Evolutionary conservation across 1,140 invertebrate species (phyloP), one percentile per base, ranked within the genome.

Genomic region (Nephila pilipes): DNA sequence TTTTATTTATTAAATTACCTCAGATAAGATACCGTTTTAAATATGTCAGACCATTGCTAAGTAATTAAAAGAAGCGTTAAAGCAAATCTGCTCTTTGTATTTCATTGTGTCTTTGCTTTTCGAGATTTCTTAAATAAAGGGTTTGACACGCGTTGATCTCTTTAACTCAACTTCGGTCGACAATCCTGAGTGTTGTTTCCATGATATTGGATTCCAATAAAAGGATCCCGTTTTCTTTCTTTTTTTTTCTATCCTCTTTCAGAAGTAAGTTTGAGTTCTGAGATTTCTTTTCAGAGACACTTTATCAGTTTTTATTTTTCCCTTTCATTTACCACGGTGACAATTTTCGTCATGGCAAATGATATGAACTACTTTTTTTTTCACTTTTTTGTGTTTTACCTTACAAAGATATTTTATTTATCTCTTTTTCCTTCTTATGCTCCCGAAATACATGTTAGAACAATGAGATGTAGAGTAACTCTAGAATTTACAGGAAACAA

Each of bases 131-230:
- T 10, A n/a, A 29, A 75, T 29, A 75, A 75, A 36, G 69, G 25
- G 16, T 75, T n/a, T 75, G 69, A 75, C 69, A 75, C 36, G 69
- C 25, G 69, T 36, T 75, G 69, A 75, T 75, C 69, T 75, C 69
- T 75, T 75, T 75, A 75, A 75, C 32, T 29, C 69, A 32, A 14
- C 32, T 75, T 75, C 69, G 36, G 69, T 18, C 32, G 25, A 75
- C 69, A 75, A 29, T 75, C 25, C 69, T 36, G 69, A 75, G 69
- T 32, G 69, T 75, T 36, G 18, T 75, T 36, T 32, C 25, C 16
- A 32, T 1, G 29, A 36, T 75, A 75, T 75, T 29, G 69, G 29
- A 75, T 75, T 75, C 69, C 69, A 75, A 75, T 75, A 75, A 36
- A 75, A 36, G 32, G 29, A 75, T 16, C 32, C 6, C 14, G 65